phyloP scores from a whole-genome alignment of 2,113 vertebrate species.

The Pitta sordida region DNA sequence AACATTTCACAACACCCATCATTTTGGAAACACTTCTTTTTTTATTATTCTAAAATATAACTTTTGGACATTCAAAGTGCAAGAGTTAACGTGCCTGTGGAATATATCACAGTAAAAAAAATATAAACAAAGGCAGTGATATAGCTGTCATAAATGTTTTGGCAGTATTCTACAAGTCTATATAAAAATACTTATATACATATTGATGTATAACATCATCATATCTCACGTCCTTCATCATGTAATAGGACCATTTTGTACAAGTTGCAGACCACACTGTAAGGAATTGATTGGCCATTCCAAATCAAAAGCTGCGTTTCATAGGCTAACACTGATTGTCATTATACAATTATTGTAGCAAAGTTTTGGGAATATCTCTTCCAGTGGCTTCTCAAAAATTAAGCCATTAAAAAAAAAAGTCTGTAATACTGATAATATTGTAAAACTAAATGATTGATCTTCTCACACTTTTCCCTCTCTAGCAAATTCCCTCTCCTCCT shows the following conservation, averaged over 20 bases:
- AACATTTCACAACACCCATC: slow-evolving; percentile 75
- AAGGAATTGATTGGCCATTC: slow-evolving; percentile 64
- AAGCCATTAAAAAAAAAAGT: slow-evolving; percentile 56
- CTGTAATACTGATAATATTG: slow-evolving; percentile 35
- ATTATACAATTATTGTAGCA: slow-evolving; percentile 43
- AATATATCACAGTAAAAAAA: slow-evolving; percentile 89
- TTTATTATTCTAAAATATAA: slow-evolving; percentile 87
- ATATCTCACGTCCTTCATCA: slow-evolving; percentile 79
- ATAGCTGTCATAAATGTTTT: slow-evolving; percentile 88
- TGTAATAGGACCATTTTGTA: slow-evolving; percentile 76
- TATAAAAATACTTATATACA: slow-evolving; percentile 85
- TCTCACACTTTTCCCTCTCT: not conserved
- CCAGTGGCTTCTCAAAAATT: slow-evolving; percentile 64
- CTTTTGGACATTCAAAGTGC: slow-evolving; percentile 91
- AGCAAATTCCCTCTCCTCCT: not conserved
- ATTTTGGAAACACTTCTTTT: slow-evolving; percentile 74
- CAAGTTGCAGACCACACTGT: slow-evolving; percentile 73
- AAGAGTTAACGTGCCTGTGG: slow-evolving; percentile 89
- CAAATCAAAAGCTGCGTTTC: slow-evolving; percentile 68
- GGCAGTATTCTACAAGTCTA: slow-evolving; percentile 82
- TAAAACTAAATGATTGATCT: not conserved
- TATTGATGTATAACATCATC: slow-evolving; percentile 92
- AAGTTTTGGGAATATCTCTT: slow-evolving; percentile 57
- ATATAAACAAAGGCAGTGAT: slow-evolving; percentile 91
- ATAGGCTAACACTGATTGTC: slow-evolving; percentile 75